Percentiles rank a stretch among this genome's conserved stretches.
These are phyloP conservation scores for Brachionus rubens DNA, from an alignment of 1,140 invertebrate species.

Conservation along the genomic window DNA sequence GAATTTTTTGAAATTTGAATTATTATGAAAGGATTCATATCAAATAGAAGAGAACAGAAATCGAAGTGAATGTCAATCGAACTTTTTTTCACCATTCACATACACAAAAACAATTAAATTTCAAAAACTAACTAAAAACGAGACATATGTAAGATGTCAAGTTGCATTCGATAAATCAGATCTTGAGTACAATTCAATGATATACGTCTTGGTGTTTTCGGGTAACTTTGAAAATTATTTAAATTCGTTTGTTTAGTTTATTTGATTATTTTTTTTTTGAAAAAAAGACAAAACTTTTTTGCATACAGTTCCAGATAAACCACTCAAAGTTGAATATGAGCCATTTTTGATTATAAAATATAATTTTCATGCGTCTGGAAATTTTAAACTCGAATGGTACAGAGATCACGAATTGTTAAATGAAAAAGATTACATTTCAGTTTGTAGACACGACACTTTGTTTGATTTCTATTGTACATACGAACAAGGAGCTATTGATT, in stretches of 20 bases:
- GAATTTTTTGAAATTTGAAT: background rate
- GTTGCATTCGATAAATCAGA: background rate
- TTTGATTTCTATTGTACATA: background rate
- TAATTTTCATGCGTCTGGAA: background rate
- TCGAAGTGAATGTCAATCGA: background rate
- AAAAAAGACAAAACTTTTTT: background rate
- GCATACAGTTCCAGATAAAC: background rate
- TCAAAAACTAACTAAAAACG: background rate
- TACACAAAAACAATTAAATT: constrained; percentile 10
- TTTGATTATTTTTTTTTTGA: too few relatives aligned
- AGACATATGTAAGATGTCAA: background rate
- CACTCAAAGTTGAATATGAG: background rate
- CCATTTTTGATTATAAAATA: background rate
- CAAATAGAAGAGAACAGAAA: background rate
- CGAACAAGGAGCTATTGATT: background rate
- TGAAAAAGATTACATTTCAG: background rate
- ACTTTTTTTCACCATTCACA: background rate
- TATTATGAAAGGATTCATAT: background rate
- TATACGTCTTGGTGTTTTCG: background rate
- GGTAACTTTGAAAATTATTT: background rate
- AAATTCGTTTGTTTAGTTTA: background rate
- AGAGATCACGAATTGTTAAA: background rate
- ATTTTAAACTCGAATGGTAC: background rate
- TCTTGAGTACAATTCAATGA: background rate
- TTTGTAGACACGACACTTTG: background rate